Conservation (phyloP, 2,113 vertebrate genomes). For the Gasterosteus aculeatus region DNA sequence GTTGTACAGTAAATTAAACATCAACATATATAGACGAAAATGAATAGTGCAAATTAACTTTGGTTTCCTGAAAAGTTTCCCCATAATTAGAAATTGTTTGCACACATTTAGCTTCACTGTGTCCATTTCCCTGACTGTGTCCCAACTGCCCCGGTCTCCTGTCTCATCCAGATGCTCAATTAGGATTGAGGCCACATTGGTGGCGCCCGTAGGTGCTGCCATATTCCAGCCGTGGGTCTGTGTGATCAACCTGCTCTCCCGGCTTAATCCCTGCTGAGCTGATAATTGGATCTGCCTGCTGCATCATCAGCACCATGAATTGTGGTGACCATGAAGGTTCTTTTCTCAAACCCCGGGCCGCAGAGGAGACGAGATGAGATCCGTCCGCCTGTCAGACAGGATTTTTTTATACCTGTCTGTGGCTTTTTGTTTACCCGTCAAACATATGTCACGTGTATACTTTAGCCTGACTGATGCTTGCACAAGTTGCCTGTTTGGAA, state of each 20-base stretch:
- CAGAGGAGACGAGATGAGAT: not conserved
- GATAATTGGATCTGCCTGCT: slow-evolving; percentile 69
- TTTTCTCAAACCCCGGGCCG: slow-evolving; percentile 11
- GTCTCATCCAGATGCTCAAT: slow-evolving; percentile 55
- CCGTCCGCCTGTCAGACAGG: not conserved
- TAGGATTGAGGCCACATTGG: slow-evolving; percentile 53
- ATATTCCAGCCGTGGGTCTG: slow-evolving; percentile 42
- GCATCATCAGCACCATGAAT: slow-evolving; percentile 48
- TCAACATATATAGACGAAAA: not conserved
- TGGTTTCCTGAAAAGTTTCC: not conserved
- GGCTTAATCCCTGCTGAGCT: slow-evolving; percentile 72
- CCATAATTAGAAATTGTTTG: not conserved
- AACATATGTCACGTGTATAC: not conserved
- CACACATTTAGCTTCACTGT: not conserved
- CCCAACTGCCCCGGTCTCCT: not conserved
- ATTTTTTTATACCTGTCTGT: not conserved
- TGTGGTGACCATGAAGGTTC: not conserved
- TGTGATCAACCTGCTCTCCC: slow-evolving; percentile 50
- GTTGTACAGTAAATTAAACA: not conserved
- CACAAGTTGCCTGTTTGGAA: not conserved
- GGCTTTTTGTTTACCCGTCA: not conserved
- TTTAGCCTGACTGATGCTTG: not conserved
- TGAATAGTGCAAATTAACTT: not conserved
- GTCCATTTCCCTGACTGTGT: not conserved
- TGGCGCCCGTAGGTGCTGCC: not conserved